Conservation (phyloP, 2,888 invertebrate species). For the Troides helena region DNA sequence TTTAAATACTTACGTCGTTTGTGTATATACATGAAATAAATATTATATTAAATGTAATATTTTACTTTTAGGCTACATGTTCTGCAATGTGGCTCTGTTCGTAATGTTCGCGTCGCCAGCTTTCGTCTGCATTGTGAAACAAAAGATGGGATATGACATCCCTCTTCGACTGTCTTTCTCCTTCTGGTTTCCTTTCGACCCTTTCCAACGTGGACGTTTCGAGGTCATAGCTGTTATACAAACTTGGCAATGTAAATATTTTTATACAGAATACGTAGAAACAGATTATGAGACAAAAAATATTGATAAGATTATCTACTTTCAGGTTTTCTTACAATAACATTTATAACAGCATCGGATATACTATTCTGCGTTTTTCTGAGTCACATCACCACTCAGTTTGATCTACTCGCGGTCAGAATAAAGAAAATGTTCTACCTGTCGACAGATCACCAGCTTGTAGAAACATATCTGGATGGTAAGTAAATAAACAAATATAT, state of each 20-base stretch:
- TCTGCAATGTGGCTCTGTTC: conserved; percentile 55
- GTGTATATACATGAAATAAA: no score
- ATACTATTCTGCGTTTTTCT: conserved; percentile 60
- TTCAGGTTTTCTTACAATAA: conserved; percentile 55
- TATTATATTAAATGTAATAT: background rate
- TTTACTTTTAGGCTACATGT: conserved; percentile 52
- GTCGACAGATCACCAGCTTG: no score
- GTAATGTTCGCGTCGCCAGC: conserved; percentile 54
- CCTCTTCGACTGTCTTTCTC: conserved; percentile 55
- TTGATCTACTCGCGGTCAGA: no score
- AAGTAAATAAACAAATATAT: no score
- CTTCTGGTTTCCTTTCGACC: conserved; percentile 67
- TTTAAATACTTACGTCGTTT: no score
- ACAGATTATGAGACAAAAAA: no score
- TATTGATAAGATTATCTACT: conserved; percentile 8
- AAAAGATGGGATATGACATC: conserved; percentile 45
- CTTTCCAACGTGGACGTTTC: conserved; percentile 46
- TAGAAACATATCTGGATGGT: no score
- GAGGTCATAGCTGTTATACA: conserved; percentile 48
- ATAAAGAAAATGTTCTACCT: no score
- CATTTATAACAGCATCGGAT: conserved; percentile 60
- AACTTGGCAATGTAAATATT: conserved; percentile 46
- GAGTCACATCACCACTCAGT: conserved; percentile 54
- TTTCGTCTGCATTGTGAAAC: conserved; percentile 46
- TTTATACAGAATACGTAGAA: no score